Base-by-base conservation (phyloP, 2,888 invertebrate species). In the Drosophila eohydei region DNA sequence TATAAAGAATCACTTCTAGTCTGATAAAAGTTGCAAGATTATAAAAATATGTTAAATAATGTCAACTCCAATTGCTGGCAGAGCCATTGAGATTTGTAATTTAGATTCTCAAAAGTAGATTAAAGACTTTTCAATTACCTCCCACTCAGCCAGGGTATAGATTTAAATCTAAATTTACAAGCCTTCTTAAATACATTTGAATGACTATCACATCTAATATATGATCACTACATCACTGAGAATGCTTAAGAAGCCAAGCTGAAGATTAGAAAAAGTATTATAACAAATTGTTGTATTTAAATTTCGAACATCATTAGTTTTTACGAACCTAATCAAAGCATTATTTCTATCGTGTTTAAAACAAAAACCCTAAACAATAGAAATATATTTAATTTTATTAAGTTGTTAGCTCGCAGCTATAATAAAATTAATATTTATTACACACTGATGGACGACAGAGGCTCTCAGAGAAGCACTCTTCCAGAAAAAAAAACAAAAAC, bases 371-470 rank as follows among this genome's bases (percentile, higher is more conserved):
- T 16, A 50, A 16, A 6, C 50, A 50, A 50, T 50, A 34, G 50
- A 50, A 50, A 50, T 34, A 34, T 16, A 34, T 34, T 50, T 32
- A 50, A 16, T 50, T 32, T 32, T 50, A 50, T 50, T 32, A 50
- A 50, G 34, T 50, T 34, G 32, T 50, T 34, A 50, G 32, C 50
- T 50, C 16, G 12, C 50, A 32, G 32, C 50, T 12, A 4, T 21
- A 16, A 21, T 34, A 58, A 16, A 50, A 65, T 32, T 59, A 70
- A 70, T 74, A 74, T 56, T 50, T 56, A 56, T 70, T 66, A 62
- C 58, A 60, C 9, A 43, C 38, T 52, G 55, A 38, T 32, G 55
- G 52, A 48, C 69, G 7, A 58, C 12, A 36, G 52, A 52, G 52
- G 26, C 14, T 52, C 52, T 52, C 50, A 38, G 52, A 26, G 52